Conservation (phyloP, 1,140 invertebrate genomes). For the Aphaenogaster ashmeadi region DNA sequence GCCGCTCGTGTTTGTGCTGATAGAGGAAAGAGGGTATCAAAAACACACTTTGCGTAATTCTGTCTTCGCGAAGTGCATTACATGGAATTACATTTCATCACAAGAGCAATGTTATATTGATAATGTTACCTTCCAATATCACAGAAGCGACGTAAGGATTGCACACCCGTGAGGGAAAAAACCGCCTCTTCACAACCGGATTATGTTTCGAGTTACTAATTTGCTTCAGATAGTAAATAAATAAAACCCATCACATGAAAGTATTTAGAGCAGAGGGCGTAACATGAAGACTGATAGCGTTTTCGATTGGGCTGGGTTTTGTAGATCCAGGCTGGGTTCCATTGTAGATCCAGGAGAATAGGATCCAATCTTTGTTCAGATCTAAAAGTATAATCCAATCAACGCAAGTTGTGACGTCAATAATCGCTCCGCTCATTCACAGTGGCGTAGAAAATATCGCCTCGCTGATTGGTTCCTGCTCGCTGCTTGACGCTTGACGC, state of each 20-base stretch:
- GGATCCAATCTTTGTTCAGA: too few species aligned
- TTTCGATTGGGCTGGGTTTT: too few species aligned
- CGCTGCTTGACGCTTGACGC: too few species aligned
- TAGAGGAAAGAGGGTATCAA: background rate
- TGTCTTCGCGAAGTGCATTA: background rate
- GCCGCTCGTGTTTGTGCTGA: background rate
- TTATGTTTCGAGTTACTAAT: conserved; percentile 37
- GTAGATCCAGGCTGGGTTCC: too few species aligned
- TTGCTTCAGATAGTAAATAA: conserved; percentile 70
- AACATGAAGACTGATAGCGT: too few species aligned
- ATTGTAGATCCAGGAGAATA: too few species aligned
- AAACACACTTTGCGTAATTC: background rate
- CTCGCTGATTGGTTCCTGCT: too few species aligned
- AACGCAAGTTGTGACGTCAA: too few species aligned
- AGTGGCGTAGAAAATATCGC: too few species aligned
- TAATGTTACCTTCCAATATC: conserved; percentile 30
- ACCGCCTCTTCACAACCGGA: conserved; percentile 11
- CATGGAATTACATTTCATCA: background rate
- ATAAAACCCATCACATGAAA: conserved; percentile 64
- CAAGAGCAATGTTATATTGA: background rate
- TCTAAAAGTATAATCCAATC: too few species aligned
- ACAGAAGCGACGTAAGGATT: conserved; percentile 13
- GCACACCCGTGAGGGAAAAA: background rate
- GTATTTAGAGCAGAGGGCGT: conserved; percentile 54
- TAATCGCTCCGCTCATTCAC: too few species aligned